Evolutionary conservation across 2,797 vertebrate genomes (phyloP).

Genomic region (Melanotaenia nigrans): DNA sequence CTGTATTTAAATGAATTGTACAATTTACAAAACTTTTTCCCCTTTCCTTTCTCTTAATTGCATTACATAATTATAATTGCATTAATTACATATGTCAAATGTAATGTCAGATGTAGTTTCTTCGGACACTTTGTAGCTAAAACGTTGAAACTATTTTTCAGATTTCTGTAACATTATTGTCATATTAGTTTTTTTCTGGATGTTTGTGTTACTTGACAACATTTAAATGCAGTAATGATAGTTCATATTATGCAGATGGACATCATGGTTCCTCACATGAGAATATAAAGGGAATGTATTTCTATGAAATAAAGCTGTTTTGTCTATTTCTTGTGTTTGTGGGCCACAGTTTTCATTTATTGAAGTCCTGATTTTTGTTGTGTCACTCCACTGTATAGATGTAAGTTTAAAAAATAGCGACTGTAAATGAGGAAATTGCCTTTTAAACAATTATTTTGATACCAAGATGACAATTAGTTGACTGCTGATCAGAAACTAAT

Average conservation of each 20-base stretch:
- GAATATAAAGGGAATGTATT: neutral
- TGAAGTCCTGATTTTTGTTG: neutral
- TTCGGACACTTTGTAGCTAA: neutral
- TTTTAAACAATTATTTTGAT: no score
- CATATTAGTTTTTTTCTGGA: neutral
- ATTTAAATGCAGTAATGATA: slow-evolving; percentile 20
- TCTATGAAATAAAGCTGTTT: slow-evolving; percentile 29
- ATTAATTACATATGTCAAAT: no score
- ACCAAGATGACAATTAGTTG: no score
- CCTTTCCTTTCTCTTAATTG: neutral
- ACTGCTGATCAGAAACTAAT: no score
- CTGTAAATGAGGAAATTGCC: neutral
- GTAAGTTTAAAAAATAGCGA: neutral
- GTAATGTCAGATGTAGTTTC: no score
- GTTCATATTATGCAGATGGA: slow-evolving; percentile 12
- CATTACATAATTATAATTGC: no score
- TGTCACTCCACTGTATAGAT: neutral
- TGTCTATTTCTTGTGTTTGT: neutral
- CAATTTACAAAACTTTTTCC: neutral
- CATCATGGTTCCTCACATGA: neutral
- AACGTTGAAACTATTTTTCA: neutral
- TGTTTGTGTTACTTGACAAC: slow-evolving; percentile 5
- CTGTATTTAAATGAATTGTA: no score
- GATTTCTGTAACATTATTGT: slow-evolving; percentile 12
- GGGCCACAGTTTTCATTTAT: neutral